Conservation (phyloP, 2,888 invertebrate species). For the Margaritifera margaritifera region DNA sequence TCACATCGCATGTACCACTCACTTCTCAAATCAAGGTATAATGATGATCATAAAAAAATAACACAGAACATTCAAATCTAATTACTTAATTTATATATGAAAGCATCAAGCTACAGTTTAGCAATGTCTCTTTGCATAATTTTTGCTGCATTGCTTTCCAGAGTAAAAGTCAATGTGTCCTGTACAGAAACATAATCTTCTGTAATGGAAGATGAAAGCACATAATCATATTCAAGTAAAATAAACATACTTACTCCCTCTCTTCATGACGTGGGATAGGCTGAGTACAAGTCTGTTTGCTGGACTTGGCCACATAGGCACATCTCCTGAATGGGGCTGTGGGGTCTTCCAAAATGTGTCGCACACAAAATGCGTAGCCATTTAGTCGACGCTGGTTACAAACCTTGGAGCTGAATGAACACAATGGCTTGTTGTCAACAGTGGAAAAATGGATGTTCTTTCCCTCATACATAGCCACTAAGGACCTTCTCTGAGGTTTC, state of each 20-base stretch:
- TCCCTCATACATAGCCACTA: constrained; percentile 73
- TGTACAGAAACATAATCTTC: too few relatives aligned
- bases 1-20: too few relatives aligned
- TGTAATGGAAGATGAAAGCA: constrained; percentile 1
- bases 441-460: constrained; percentile 75
- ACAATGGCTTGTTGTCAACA: constrained; percentile 74
- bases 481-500: constrained; percentile 13
- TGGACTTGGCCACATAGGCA: constrained; percentile 77
- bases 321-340: constrained; percentile 90
- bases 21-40: too few relatives aligned
- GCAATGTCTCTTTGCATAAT: too few relatives aligned
- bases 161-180: not conserved
- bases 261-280: constrained; percentile 74
- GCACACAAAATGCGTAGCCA: constrained; percentile 84
- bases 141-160: not conserved
- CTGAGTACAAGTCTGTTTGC: constrained; percentile 73
- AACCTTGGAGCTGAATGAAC: constrained; percentile 73
- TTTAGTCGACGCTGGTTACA: constrained; percentile 78
- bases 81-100: too few relatives aligned
- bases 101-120: too few relatives aligned
- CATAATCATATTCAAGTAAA: not conserved
- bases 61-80: too few relatives aligned
- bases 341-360: constrained; percentile 89
- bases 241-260: constrained; percentile 67
- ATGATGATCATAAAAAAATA: too few relatives aligned